phyloP scores from a whole-genome alignment of 2,113 vertebrate genomes.

The Misgurnus mizolepis region DNA sequence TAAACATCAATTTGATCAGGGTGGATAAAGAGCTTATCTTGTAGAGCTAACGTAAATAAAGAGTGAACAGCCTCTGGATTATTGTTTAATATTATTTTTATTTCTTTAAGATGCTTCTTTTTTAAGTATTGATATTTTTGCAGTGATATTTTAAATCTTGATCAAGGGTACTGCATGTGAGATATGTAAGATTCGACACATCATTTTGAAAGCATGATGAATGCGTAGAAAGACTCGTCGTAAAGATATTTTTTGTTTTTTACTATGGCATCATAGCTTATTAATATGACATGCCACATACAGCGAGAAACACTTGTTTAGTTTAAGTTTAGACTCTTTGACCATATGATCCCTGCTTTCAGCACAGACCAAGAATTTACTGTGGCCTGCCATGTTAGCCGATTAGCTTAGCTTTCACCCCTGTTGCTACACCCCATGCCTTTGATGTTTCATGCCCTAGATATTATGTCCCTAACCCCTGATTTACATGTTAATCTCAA shows the following conservation, averaged over 20 bases:
- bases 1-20: too few relatives aligned
- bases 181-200: too few relatives aligned
- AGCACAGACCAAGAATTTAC: constrained; percentile 32
- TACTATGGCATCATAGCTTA: background rate
- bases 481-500: constrained; percentile 15
- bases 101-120: too few relatives aligned
- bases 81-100: too few relatives aligned
- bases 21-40: too few relatives aligned
- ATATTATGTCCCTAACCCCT: constrained; percentile 27
- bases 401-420: constrained; percentile 28
- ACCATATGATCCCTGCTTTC: constrained; percentile 21
- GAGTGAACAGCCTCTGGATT: too few relatives aligned
- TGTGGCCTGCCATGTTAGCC: constrained; percentile 32
- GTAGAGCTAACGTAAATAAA: too few relatives aligned
- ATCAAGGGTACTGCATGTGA: too few relatives aligned
- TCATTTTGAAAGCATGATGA: background rate
- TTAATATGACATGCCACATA: background rate
- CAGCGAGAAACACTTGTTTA: constrained; percentile 1
- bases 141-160: too few relatives aligned
- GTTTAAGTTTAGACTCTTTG: background rate
- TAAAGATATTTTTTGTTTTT: background rate
- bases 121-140: too few relatives aligned
- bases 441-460: constrained; percentile 32
- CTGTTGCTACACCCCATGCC: constrained; percentile 21
- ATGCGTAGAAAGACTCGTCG: background rate